Evolutionary conservation across 2,113 vertebrate genomes (phyloP).

Genomic region (Antigone vipio): DNA sequence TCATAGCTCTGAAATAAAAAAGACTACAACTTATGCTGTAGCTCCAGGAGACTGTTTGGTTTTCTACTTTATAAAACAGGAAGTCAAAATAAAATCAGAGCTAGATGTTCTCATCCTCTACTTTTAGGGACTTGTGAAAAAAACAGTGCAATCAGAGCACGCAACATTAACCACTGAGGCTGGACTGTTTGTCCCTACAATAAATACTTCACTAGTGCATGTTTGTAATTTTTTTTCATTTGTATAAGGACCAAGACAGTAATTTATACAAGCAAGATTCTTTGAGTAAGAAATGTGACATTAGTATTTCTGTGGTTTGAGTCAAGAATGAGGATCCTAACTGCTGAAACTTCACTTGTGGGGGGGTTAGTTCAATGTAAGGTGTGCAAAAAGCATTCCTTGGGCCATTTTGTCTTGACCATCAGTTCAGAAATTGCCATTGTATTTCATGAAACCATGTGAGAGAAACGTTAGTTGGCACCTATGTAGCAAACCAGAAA

Average conservation of each 20-base stretch:
- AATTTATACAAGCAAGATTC: constrained; percentile 23
- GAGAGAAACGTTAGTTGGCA: background rate
- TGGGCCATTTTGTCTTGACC: background rate
- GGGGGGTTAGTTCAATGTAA: background rate
- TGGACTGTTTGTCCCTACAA: constrained; percentile 18
- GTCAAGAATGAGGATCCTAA: background rate
- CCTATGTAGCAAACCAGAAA: background rate
- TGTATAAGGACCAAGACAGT: background rate
- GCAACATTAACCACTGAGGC: background rate
- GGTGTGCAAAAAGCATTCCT: background rate
- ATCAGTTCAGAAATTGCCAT: background rate
- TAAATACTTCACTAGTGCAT: constrained; percentile 13
- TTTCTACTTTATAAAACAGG: constrained; percentile 6
- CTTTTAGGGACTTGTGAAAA: background rate
- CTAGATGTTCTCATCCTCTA: background rate
- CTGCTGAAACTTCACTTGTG: background rate
- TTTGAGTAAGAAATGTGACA: background rate
- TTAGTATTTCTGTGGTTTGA: background rate
- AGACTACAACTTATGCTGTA: background rate
- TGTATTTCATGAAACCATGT: background rate
- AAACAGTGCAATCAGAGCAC: background rate
- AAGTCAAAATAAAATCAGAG: background rate
- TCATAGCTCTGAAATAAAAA: background rate
- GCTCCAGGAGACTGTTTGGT: background rate
- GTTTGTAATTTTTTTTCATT: constrained; percentile 21